phyloP scores from a whole-genome alignment of 1,140 invertebrate species.

The Gryllus bimaculatus region DNA sequence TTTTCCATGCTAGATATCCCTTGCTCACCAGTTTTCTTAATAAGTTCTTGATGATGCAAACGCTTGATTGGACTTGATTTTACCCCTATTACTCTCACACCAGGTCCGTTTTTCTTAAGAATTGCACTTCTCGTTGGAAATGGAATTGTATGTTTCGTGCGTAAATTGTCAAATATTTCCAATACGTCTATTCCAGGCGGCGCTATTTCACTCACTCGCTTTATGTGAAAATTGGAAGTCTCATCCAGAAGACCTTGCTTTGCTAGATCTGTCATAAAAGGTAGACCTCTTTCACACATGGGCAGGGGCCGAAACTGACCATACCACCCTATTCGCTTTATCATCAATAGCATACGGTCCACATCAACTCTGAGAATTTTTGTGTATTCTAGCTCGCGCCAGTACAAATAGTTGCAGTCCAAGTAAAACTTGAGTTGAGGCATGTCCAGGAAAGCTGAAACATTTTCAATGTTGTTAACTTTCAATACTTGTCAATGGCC shows the following conservation, averaged over 20 bases:
- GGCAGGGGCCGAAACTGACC: not conserved
- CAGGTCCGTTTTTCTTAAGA: too few species aligned
- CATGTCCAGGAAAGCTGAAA: conserved; percentile 16
- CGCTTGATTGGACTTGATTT: not conserved
- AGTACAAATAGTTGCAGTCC: not conserved
- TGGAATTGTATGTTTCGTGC: too few species aligned
- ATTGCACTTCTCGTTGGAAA: too few species aligned
- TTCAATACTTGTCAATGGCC: not conserved
- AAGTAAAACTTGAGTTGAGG: conserved; percentile 7
- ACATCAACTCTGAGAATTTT: not conserved
- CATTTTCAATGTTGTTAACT: conserved; percentile 8
- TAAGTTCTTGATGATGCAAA: not conserved
- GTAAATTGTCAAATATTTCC: too few species aligned
- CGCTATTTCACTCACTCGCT: too few species aligned
- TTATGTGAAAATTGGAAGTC: not conserved
- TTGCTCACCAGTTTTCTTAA: not conserved
- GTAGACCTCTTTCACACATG: too few species aligned
- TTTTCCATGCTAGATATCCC: not conserved
- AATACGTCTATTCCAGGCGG: too few species aligned
- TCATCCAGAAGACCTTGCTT: not conserved
- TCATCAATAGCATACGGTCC: not conserved
- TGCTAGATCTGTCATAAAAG: too few species aligned
- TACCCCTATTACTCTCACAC: too few species aligned
- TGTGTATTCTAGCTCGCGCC: not conserved
- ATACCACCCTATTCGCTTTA: not conserved